Conservation (phyloP, 2,797 vertebrate genomes). For the Silurus aristotelis region DNA sequence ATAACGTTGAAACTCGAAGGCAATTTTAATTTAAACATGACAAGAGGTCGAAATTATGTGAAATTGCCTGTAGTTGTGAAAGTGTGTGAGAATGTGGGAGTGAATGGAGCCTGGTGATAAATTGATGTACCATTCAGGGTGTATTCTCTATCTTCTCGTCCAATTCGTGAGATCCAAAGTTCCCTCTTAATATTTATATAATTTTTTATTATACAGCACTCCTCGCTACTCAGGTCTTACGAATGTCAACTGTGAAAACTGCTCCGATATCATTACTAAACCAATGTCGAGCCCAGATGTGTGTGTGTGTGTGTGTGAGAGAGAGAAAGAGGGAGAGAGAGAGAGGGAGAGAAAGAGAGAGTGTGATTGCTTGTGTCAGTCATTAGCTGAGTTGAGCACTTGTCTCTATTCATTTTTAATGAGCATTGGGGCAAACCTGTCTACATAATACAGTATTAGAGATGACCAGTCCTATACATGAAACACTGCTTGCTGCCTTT, state of each 20-base stretch:
- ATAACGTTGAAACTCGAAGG: not conserved
- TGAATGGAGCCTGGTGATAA: not conserved
- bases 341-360: conserved; percentile 42
- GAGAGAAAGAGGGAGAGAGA: no score
- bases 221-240: not conserved
- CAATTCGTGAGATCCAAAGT: not conserved
- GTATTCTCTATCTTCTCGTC: not conserved
- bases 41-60: not conserved
- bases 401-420: conserved; percentile 81
- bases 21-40: not conserved
- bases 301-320: not conserved
- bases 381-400: conserved; percentile 66
- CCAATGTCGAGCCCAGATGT: not conserved
- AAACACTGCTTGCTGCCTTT: conserved; percentile 63
- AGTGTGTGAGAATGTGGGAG: not conserved
- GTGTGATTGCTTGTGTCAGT: conserved; percentile 51
- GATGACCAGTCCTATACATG: conserved; percentile 69
- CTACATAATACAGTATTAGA: conserved; percentile 79
- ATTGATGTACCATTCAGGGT: not conserved
- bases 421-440: conserved; percentile 70
- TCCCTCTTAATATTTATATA: not conserved
- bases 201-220: not conserved
- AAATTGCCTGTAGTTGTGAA: not conserved
- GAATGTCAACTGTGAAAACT: not conserved
- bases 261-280: not conserved